Evolutionary conservation across 2,888 invertebrate genomes (phyloP), one percentile per base, ranked within the genome.

Genomic region (Abscondita cerata): DNA sequence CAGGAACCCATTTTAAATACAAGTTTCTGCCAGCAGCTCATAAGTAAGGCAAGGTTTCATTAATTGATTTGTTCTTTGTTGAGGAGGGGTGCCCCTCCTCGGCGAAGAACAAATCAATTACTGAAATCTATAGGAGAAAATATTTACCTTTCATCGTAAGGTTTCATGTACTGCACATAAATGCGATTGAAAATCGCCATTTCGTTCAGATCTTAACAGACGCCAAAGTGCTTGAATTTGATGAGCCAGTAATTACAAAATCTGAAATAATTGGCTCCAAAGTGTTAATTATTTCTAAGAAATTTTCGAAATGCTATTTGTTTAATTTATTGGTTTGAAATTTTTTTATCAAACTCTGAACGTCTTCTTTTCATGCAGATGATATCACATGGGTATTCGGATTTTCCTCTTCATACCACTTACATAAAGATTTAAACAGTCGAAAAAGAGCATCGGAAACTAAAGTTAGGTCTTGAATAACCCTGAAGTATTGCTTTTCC

Each of bases 161-260:
- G 36, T 12, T 12, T 36, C 36, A 18, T 36, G 36, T n/a, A 52
- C 52, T 34, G 52, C 36, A 52, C 52, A 52, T 13, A 52, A 4
- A 36, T 52, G 52, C 8, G 52, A 34, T 20, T 40, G 36, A 52
- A 52, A 52, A 52, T 52, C 52, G 4, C 34, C 36, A 52, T 52
- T 36, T 52, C 59, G 59, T 31, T 61, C 62, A 38, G 61, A 64
- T 69, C 72, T 72, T 74, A 72, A 73, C 1, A 72, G 72, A 36
- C 36, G 15, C 25, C 58, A 19, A 40, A 31, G 31, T 25, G 25
- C 11, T 12, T 31, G 13, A 13, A 4, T 2, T 4, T 15, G 11
- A 9, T 31, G 12, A 47, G 31, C 11, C 20, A 47, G 8, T 12
- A 47, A 47, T 31, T 5, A 25, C 47, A 47, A 13, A 25, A 47